Conservation (phyloP, 2,797 vertebrate species). For the Artibeus jamaicensis region DNA sequence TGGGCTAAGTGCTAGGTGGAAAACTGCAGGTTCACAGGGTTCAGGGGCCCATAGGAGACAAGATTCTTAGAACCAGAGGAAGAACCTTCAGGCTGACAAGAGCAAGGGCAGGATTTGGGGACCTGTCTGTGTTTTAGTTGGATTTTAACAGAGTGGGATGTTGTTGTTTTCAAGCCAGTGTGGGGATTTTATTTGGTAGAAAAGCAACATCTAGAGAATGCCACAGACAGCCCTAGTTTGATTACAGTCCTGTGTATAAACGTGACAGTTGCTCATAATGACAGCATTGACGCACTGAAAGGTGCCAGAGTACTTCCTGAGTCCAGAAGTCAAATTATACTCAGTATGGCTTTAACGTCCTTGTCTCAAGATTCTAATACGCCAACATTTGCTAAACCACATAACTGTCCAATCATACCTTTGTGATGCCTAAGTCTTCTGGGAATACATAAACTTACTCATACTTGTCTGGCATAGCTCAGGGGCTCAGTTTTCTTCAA, state of each 20-base stretch:
- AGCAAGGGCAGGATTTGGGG: not conserved
- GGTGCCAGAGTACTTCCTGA: slow-evolving; percentile 38
- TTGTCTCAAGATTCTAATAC: not conserved
- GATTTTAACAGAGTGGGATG: not conserved
- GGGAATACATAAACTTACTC: not conserved
- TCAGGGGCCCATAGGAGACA: not conserved
- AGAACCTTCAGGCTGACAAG: not conserved
- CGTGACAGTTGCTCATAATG: slow-evolving; percentile 27
- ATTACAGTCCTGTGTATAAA: slow-evolving; percentile 37
- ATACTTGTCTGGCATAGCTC: not conserved
- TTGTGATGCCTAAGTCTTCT: not conserved
- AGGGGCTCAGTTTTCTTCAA: not conserved
- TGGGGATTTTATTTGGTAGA: slow-evolving; percentile 58
- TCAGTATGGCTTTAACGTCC: slow-evolving; percentile 7
- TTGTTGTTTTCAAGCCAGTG: not conserved
- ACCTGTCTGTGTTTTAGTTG: not conserved
- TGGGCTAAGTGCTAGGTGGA: not conserved
- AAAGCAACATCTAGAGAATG: slow-evolving; percentile 64
- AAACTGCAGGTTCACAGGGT: no score
- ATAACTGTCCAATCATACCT: not conserved
- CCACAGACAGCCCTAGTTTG: not conserved
- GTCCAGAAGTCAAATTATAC: slow-evolving; percentile 38
- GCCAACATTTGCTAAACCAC: not conserved
- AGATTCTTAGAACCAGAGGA: not conserved
- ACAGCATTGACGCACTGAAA: slow-evolving; percentile 34